A percentile compares a stretch with the other conserved stretches of the same genome.
Conservation (phyloP, 2,113 vertebrate species). For the Sarotherodon lohbergeri region DNA sequence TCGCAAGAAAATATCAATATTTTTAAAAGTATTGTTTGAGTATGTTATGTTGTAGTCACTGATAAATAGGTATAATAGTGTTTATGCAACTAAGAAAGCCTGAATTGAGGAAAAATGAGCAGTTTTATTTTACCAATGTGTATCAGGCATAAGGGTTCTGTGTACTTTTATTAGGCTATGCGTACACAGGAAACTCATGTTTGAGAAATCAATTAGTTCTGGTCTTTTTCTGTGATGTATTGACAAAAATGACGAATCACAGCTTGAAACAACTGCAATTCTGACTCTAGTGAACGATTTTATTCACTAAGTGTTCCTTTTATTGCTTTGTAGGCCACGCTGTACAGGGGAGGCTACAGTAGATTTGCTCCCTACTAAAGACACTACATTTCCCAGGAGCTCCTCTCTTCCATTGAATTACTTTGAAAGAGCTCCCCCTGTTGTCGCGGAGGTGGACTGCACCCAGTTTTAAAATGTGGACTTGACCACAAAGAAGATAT, state of each 20-base stretch:
- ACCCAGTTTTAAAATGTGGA: constrained; percentile 52
- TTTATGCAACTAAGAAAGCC: neutral
- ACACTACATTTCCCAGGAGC: constrained; percentile 60
- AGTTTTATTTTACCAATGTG: neutral
- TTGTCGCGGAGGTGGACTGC: constrained; percentile 60
- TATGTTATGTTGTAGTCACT: neutral
- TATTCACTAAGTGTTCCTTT: neutral
- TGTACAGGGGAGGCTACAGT: constrained; percentile 79
- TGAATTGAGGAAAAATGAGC: neutral
- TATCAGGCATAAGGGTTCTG: neutral
- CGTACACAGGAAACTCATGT: neutral
- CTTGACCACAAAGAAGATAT: constrained; percentile 49
- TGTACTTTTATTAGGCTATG: neutral
- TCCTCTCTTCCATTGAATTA: constrained; percentile 54
- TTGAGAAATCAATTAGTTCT: neutral
- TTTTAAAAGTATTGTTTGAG: neutral
- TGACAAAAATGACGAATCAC: neutral
- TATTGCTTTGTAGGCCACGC: constrained; percentile 62
- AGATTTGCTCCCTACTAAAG: constrained; percentile 77
- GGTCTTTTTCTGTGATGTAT: neutral
- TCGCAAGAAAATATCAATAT: neutral
- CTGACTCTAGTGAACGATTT: neutral
- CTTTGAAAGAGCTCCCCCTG: constrained; percentile 65
- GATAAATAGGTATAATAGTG: neutral
- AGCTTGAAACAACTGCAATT: neutral